Base-by-base conservation (phyloP, 2,797 vertebrate genomes). In the Rhabdophis nuchalis region DNA sequence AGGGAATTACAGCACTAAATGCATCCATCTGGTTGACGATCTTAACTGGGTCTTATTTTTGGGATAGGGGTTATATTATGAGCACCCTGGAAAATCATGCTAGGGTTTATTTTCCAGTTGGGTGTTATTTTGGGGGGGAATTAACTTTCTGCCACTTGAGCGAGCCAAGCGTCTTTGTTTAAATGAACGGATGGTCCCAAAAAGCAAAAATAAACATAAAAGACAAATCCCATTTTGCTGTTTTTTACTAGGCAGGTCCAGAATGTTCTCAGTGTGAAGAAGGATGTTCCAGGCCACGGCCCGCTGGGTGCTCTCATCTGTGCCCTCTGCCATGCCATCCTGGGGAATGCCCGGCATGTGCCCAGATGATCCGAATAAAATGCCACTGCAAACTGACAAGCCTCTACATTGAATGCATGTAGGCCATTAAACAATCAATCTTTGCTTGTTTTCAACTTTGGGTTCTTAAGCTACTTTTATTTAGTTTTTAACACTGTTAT, bases 331-430 rank as follows among this genome's bases (percentile, higher is more conserved):
- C 97, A 2, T 99, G 98, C 95, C 98, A 99, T 93, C 97, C 96
- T 9, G 98, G 97, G 57, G 90, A 96, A 93, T 99, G 98, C 90
- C 98, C 98, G 27, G 54, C 97, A 0, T 99, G 98, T 96, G 95
- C 97, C 92, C 98, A 99, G 93, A 98, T 98, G 98, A 96, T 98
- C 89, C 98, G 98, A 94, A 98, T 98, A 46, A 98, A 98, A 94
- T 99, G 98, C 96, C 98, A 99, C 96, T 99, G 98, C 97, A 98
- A 97, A 96, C 98, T 99, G 60, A 98, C 96, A 92, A 94, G 95
- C 61, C 96, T 98, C 0, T 98, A 98, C 94, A 97, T 98, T 85
- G 98, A 98, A 93, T 98, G 98, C 96, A 96, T 97, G 98, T 98
- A 97, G 95, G 98, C 97, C 68, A 53, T 93, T 54, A 54, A 64